Evolutionary conservation across 2,888 invertebrate species (phyloP).

Genomic region (Arctia plantaginis): DNA sequence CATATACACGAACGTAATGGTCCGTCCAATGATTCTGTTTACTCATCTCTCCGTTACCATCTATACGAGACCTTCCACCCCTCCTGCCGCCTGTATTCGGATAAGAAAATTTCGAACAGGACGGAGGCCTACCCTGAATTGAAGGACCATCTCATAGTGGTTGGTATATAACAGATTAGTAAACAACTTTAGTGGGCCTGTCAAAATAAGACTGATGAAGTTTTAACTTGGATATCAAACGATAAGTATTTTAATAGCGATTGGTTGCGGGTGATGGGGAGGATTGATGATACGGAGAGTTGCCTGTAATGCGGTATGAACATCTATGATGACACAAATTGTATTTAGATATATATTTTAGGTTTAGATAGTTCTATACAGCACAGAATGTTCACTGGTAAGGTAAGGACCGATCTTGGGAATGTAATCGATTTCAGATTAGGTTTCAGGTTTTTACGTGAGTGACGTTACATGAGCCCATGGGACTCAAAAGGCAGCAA

Average conservation of each 20-base stretch:
- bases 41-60: conserved; percentile 64
- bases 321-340: background rate
- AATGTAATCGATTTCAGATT: too few relatives aligned
- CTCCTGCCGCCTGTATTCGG: conserved; percentile 15
- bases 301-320: background rate
- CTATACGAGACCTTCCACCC: conserved; percentile 42
- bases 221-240: conserved; percentile 60
- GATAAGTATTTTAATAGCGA: conserved; percentile 39
- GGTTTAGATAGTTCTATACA: too few relatives aligned
- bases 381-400: too few relatives aligned
- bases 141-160: conserved; percentile 44
- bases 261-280: conserved; percentile 22
- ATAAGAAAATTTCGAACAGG: background rate
- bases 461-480: too few relatives aligned
- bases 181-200: conserved; percentile 68
- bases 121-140: background rate
- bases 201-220: conserved; percentile 71
- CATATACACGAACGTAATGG: conserved; percentile 71
- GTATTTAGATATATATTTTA: background rate
- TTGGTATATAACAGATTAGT: conserved; percentile 65
- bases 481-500: too few relatives aligned
- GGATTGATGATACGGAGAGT: background rate
- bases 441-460: too few relatives aligned
- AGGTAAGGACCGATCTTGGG: too few relatives aligned
- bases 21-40: conserved; percentile 71